Conservation (phyloP, 2,888 invertebrate species). For the Xiphydria camelus region DNA sequence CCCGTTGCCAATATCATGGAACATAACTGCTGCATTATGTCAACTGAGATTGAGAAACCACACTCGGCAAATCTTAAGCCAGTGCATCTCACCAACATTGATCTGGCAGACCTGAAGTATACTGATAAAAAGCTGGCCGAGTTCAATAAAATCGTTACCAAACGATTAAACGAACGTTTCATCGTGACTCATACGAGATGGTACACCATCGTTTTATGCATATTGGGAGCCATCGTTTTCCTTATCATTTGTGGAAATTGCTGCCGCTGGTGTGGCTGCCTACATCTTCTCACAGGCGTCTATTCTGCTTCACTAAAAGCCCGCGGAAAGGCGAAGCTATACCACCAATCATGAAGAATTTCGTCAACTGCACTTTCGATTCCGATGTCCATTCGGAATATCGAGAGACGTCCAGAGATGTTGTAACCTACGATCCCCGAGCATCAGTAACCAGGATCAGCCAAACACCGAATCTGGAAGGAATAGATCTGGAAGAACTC, state of each 20-base stretch:
- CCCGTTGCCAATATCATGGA: constrained; percentile 15
- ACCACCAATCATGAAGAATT: too few species aligned
- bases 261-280: constrained; percentile 3
- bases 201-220: constrained; percentile 19
- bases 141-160: constrained; percentile 23
- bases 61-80: constrained; percentile 13
- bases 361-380: too few species aligned
- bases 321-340: too few species aligned
- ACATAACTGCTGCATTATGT: constrained; percentile 19
- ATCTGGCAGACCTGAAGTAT: constrained; percentile 22
- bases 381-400: too few species aligned
- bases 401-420: too few species aligned
- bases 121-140: constrained; percentile 27
- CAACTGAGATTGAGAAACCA: constrained; percentile 7
- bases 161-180: constrained; percentile 23
- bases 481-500: too few species aligned
- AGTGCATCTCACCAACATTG: constrained; percentile 20
- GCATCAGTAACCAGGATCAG: too few species aligned
- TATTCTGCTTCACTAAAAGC: too few species aligned
- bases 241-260: constrained; percentile 11
- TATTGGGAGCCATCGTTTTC: constrained; percentile 6
- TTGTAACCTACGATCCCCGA: too few species aligned
- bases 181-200: constrained; percentile 22
- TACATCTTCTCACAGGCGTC: too few species aligned
- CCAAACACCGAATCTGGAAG: too few species aligned